These are phyloP conservation scores for Isotomurus palustris DNA, from an alignment of 2,888 invertebrate species.

Conservation along the genomic window DNA sequence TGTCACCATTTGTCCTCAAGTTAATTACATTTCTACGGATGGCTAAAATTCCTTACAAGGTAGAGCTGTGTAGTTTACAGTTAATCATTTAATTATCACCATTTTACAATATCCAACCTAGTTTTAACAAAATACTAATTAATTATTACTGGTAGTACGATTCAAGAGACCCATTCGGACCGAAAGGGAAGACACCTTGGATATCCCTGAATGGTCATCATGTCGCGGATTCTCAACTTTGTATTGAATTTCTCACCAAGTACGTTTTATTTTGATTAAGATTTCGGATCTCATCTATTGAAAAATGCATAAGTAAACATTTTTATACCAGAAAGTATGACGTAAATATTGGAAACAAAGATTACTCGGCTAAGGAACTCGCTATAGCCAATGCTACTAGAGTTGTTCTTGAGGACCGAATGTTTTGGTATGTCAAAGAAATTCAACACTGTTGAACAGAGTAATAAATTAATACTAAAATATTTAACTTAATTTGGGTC, in stretches of 20 bases:
- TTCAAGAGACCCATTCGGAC: background rate
- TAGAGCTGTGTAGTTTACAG: background rate
- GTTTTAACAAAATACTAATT: background rate
- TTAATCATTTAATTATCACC: too few species aligned
- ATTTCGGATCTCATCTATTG: background rate
- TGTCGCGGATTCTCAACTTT: background rate
- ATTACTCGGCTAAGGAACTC: background rate
- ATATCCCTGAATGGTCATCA: slow-evolving; percentile 6
- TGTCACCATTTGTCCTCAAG: background rate
- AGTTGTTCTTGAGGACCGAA: background rate
- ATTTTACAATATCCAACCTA: too few species aligned
- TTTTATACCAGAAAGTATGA: background rate
- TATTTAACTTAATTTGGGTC: too few species aligned
- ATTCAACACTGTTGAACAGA: background rate
- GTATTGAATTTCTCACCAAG: slow-evolving; percentile 2
- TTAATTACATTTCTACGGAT: background rate
- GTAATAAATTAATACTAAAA: background rate
- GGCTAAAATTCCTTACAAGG: slow-evolving; percentile 1
- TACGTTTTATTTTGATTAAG: background rate
- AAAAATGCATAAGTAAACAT: background rate
- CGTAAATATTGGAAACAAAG: background rate
- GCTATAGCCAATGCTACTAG: background rate
- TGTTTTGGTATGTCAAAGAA: background rate
- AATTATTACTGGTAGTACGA: background rate
- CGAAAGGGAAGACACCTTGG: slow-evolving; percentile 8